Evolutionary conservation across 2,113 vertebrate species (phyloP).

Genomic region (Rana temporaria): DNA sequence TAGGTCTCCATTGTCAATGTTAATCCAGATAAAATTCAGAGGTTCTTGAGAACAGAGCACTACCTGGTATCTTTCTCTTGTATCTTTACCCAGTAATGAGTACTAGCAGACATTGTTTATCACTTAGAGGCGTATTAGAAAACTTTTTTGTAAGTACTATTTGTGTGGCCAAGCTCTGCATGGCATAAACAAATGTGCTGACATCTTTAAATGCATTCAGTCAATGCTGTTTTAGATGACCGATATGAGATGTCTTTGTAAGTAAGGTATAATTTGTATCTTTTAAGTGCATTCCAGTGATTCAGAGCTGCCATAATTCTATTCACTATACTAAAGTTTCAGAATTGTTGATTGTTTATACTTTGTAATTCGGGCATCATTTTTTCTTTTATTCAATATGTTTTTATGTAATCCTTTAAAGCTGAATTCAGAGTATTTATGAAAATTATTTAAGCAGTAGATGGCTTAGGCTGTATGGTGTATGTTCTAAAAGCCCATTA

Average conservation of each 20-base stretch:
- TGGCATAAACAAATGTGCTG: conserved; percentile 5
- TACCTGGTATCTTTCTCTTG: background rate
- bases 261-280: background rate
- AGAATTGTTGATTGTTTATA: too few relatives aligned
- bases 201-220: background rate
- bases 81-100: conserved; percentile 22
- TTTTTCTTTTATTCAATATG: too few relatives aligned
- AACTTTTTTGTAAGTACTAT: background rate
- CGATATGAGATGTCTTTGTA: background rate
- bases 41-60: background rate
- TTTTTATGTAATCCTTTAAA: too few relatives aligned
- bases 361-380: too few relatives aligned
- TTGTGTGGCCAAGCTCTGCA: background rate
- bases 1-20: conserved; percentile 28
- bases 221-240: conserved; percentile 5
- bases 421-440: too few relatives aligned
- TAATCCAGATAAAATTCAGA: conserved; percentile 29
- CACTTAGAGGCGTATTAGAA: background rate
- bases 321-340: too few relatives aligned
- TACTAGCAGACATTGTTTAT: background rate
- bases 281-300: conserved; percentile 18
- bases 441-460: too few relatives aligned
- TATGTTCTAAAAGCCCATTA: too few relatives aligned
- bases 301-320: too few relatives aligned
- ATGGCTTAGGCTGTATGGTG: too few relatives aligned